Conservation (phyloP, 2,113 vertebrate species). For the Anarhynchus alexandrinus region DNA sequence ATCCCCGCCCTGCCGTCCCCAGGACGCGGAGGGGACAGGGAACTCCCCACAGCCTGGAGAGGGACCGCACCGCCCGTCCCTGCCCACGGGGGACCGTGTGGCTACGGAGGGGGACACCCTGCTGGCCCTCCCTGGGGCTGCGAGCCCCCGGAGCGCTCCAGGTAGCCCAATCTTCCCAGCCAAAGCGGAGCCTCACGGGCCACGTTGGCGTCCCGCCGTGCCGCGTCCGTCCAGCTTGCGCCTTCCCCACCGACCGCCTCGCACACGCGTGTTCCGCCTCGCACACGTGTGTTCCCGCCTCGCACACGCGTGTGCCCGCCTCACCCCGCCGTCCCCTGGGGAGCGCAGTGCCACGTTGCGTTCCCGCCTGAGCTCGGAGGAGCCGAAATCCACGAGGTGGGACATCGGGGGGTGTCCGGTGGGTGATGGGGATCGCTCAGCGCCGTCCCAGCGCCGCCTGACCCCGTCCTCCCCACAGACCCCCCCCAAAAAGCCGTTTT, state of each 20-base stretch:
- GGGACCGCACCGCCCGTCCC: not conserved
- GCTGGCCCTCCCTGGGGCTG: not conserved
- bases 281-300: not conserved
- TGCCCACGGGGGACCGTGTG: accelerated
- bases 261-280: not conserved
- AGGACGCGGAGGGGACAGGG: not conserved
- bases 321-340: accelerated
- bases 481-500: not conserved
- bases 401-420: not conserved
- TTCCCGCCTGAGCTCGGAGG: not conserved
- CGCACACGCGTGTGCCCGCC: not conserved
- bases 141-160: not conserved
- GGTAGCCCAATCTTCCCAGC: not conserved
- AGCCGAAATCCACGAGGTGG: not conserved
- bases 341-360: accelerated
- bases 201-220: not conserved
- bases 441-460: not conserved
- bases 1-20: not conserved
- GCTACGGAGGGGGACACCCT: not conserved
- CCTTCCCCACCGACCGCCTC: not conserved
- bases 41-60: not conserved
- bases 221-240: accelerated
- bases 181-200: not conserved
- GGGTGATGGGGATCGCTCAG: not conserved
- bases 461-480: not conserved